A percentile compares a stretch with the other conserved stretches of the same genome.
Conservation (phyloP, 1,140 invertebrate genomes). For the Lasioglossum albipes region DNA sequence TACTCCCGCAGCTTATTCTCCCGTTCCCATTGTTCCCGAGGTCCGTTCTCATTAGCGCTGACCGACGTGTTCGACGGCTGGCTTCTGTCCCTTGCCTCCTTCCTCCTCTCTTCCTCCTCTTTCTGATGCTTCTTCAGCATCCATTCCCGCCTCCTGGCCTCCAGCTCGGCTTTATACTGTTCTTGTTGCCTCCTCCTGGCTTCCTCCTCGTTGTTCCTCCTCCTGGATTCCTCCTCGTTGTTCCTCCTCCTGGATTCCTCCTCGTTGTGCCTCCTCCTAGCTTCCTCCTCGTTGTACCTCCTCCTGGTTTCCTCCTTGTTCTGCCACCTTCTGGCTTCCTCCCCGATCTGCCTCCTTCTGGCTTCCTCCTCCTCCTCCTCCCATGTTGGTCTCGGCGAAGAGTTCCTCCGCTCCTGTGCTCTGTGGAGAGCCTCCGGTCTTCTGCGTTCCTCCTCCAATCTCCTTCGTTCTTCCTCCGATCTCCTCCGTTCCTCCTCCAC, state of each 20-base stretch:
- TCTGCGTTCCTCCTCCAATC: neutral
- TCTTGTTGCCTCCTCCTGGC: no score
- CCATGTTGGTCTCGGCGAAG: no score
- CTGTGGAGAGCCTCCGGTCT: neutral
- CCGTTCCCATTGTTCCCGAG: conserved; percentile 28
- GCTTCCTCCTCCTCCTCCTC: conserved; percentile 3
- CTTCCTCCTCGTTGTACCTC: neutral
- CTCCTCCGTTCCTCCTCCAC: neutral
- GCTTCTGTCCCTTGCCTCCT: conserved; percentile 6
- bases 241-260: neutral
- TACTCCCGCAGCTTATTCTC: conserved; percentile 51
- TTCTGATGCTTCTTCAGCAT: conserved; percentile 16
- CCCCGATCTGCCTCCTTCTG: neutral
- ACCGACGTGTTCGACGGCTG: conserved; percentile 9
- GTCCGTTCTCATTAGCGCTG: conserved; percentile 5
- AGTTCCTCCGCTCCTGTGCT: neutral
- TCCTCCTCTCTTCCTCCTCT: conserved; percentile 30
- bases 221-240: neutral
- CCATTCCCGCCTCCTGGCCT: conserved; percentile 41
- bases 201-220: no score
- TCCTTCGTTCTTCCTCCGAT: neutral
- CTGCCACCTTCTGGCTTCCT: conserved; percentile 5
- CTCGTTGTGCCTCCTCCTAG: conserved; percentile 19
- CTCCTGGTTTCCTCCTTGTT: neutral
- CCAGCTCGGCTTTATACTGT: conserved; percentile 23